phyloP scores from a whole-genome alignment of 2,113 vertebrate genomes.

The Calidris pygmaea region DNA sequence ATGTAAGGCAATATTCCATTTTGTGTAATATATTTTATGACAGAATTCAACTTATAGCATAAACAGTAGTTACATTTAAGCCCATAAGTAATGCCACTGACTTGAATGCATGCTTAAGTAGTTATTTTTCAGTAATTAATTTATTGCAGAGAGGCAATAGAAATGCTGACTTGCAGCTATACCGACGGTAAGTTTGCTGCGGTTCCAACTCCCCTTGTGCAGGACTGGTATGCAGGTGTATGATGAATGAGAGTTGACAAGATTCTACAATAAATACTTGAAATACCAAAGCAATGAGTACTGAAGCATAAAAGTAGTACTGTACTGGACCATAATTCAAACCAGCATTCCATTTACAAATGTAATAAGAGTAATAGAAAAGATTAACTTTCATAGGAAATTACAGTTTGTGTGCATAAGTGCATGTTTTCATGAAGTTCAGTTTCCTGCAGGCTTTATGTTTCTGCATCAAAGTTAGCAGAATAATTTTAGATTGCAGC shows the following conservation, averaged over 20 bases:
- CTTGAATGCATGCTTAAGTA: not conserved
- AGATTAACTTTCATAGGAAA: slow-evolving; percentile 33
- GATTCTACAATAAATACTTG: slow-evolving; percentile 31
- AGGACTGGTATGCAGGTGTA: not conserved
- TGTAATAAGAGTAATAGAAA: slow-evolving; percentile 5
- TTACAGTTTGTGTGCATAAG: slow-evolving; percentile 5
- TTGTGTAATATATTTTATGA: not conserved
- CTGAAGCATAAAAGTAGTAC: slow-evolving; percentile 21
- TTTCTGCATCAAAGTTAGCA: not conserved
- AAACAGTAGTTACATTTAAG: not conserved
- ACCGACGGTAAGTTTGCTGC: not conserved
- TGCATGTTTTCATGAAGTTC: slow-evolving; percentile 33
- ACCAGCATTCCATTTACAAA: slow-evolving; percentile 38
- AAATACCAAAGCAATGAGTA: slow-evolving; percentile 16
- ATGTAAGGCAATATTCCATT: not conserved
- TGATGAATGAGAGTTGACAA: slow-evolving; percentile 53
- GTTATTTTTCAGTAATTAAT: slow-evolving; percentile 28
- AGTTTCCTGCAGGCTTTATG: slow-evolving; percentile 11
- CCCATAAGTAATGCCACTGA: not conserved
- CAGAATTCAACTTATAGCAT: not conserved
- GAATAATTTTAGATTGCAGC: not conserved
- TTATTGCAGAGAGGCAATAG: not conserved
- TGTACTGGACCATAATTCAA: slow-evolving; percentile 13
- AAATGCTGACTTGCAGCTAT: not conserved
- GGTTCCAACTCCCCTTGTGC: not conserved